Evolutionary conservation across 2,797 vertebrate genomes (phyloP), one percentile per base, ranked within the genome.

Genomic region (Pygocentrus nattereri): DNA sequence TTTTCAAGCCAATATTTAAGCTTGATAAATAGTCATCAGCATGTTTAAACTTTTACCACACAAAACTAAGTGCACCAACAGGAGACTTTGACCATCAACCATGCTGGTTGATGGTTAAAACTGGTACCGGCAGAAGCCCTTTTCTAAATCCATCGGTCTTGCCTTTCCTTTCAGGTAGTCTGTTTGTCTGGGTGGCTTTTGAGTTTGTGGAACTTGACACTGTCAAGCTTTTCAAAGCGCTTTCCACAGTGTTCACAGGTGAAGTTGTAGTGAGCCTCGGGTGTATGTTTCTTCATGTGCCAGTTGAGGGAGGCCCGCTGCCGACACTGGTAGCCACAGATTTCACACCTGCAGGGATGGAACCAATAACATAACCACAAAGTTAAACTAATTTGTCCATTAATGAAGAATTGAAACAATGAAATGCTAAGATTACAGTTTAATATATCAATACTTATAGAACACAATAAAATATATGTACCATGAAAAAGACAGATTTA

Each of bases 241-340:
- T 98, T 97, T 74, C 96, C 93, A 0, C 97, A 98, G 92, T 95
- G 93, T 84, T 97, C 96, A 0, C 97, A 98, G 31, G 96, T 96
- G 93, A 95, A 98, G 90, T 96, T 97, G 93, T 95, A 97, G 86
- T 95, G 96, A 5, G 96, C 94, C 65, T 96, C 95, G 0, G 95
- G 88, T 0, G 93, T 96, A 89, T 98, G 97, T 61, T 97, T 97
- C 93, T 96, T 95, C 97, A 98, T 98, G 92, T 98, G 97, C 97
- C 97, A 98, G 88, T 97, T 99, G 50, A 98, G 95, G 0, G 97
- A 98, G 0, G 97, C 96, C 0, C 96, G 94, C 91, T 98, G 97
- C 11, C 97, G 94, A 90, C 97, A 98, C 90, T 97, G 97, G 91
- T 96, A 99, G 41, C 97, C 97, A 6, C 97, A 98, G 84, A 98